Percentiles rank a stretch among this genome's conserved stretches.
Conservation (phyloP, 1,140 invertebrate species). For the Littorina saxatilis region DNA sequence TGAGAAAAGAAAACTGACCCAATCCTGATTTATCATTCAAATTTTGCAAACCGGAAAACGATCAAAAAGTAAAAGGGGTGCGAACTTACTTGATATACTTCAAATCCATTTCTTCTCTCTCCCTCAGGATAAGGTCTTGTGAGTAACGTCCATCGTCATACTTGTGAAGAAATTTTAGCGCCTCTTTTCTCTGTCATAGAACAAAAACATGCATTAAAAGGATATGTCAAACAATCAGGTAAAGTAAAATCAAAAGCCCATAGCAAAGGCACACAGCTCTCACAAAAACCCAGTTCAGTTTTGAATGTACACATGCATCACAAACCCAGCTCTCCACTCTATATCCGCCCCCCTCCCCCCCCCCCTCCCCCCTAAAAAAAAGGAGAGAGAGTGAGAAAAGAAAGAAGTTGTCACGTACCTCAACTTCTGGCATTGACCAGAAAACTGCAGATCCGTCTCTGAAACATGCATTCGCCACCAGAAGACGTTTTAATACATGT, state of each 20-base stretch:
- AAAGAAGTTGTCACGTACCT: slow-evolving; percentile 73
- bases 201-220: background rate
- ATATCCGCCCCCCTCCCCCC: no score
- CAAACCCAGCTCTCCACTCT: no score
- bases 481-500: no score
- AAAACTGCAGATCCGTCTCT: slow-evolving; percentile 92
- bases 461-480: no score
- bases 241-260: no score
- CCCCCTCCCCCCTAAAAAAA: background rate
- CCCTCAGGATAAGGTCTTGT: slow-evolving; percentile 82
- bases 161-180: slow-evolving; percentile 54
- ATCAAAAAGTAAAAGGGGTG: no score
- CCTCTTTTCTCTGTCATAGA: slow-evolving; percentile 52
- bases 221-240: background rate
- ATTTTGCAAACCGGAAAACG: no score
- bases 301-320: no score
- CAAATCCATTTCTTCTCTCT: slow-evolving; percentile 91
- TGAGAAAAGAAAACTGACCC: no score
- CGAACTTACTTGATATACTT: slow-evolving; percentile 82
- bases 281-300: no score
- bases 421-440: slow-evolving; percentile 93
- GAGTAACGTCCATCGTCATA: slow-evolving; percentile 81
- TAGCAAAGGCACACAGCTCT: no score
- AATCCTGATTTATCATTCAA: no score
- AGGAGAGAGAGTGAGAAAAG: background rate